Base-by-base conservation (phyloP, 2,113 vertebrate species). In the Pedionomus torquatus region DNA sequence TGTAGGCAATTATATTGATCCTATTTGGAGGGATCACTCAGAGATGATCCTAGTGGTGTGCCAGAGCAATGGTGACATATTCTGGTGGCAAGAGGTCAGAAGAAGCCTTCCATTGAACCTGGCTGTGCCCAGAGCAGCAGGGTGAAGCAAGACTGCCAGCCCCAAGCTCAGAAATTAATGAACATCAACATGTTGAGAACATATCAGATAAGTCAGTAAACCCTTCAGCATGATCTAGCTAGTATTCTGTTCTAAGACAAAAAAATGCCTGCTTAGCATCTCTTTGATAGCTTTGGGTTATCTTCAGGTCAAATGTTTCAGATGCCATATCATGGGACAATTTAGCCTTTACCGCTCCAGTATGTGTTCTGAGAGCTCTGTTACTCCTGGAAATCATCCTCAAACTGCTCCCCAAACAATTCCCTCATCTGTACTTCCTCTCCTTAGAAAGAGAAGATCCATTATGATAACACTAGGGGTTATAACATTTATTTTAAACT, bases 111-210 rank as follows among this genome's bases (percentile, higher is more conserved):
- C 13, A 39, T 2, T 52, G 31, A 92, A 49, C 17, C 12, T 51
- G 43, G 3, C 20, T 28, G 23, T 66, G n/a, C 8, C 25, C n/a
- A 58, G n/a, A 75, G 21, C 25, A 75, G 37, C 13, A 16, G 61
- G 33, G 11, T 2, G 30, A 71, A 64, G 17, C 2, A 64, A 71
- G 31, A 66, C 17, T 57, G 4, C 2, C 26, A 61, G 1, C 2
- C 5, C 2, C 23, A 85, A 71, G 19, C 12, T 46, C 48, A 71
- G 43, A 63, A 94, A 37, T 1, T 41, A 66, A 75, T 57, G 44
- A 76, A 19, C 1, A 1, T 6, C 0, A 2, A 19, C 43, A 48
- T 7, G 2, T 5, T 31, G 24, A 78, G 3, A 43, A 2, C 31
- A 72, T 18, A 24, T 74, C 13, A 69, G 30, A 10, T 39, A 43